Percentiles rank a stretch among this genome's conserved stretches.
Evolutionary conservation across 2,797 vertebrate genomes (phyloP).

Genomic region (Acrossocheilus fasciatus): DNA sequence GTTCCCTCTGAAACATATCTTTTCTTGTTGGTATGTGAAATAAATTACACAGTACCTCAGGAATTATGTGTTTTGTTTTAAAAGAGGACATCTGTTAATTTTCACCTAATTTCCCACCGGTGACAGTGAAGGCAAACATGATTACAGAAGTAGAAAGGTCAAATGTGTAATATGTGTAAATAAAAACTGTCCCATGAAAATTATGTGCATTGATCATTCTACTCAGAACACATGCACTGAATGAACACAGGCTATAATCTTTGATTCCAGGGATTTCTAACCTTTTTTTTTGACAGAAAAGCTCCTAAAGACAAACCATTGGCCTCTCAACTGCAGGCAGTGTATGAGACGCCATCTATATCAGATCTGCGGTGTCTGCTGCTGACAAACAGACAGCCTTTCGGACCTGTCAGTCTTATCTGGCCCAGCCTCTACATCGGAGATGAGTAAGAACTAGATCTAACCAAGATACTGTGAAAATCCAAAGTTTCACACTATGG

Average conservation of each 20-base stretch:
- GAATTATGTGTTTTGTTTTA: conserved; percentile 21
- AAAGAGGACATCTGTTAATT: not conserved
- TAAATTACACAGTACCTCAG: not conserved
- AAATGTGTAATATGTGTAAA: conserved; percentile 6
- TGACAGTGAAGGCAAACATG: not conserved
- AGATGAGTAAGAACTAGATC: conserved; percentile 74
- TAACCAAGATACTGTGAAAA: not conserved
- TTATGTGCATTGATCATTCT: not conserved
- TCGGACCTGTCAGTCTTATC: conserved; percentile 81
- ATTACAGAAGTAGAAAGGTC: conserved; percentile 28
- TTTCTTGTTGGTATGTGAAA: conserved; percentile 2
- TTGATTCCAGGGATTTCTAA: not conserved
- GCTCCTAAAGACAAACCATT: conserved; percentile 43
- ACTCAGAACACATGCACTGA: not conserved
- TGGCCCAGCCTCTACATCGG: conserved; percentile 87
- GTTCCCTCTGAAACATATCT: not conserved
- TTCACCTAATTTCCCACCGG: not conserved
- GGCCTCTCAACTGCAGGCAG: conserved; percentile 32
- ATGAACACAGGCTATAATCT: not conserved
- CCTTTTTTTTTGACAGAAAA: conserved; percentile 38
- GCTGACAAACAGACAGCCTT: conserved; percentile 73
- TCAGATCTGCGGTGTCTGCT: conserved; percentile 80
- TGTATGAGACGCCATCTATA: conserved; percentile 74
- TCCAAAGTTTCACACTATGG: not conserved
- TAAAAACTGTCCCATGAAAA: not conserved